Evolutionary conservation across 1,140 invertebrate genomes (phyloP).

Genomic region (Acyrthosiphon pisum): DNA sequence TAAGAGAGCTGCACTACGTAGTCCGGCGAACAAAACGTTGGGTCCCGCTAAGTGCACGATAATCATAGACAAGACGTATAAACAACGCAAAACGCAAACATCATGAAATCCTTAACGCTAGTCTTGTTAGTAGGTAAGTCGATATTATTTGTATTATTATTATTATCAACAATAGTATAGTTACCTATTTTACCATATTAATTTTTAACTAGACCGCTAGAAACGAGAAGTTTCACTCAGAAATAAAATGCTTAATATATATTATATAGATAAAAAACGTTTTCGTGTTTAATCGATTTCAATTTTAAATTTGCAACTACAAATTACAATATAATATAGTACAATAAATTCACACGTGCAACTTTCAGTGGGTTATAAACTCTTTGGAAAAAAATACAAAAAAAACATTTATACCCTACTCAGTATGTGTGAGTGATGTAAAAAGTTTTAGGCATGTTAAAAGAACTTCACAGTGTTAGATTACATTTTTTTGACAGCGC

Average conservation of each 20-base stretch:
- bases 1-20: background rate
- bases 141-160: background rate
- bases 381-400: background rate
- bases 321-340: too few species aligned
- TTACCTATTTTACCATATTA: too few species aligned
- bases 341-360: background rate
- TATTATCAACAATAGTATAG: background rate
- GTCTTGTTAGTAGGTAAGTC: slow-evolving; percentile 39
- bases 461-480: background rate
- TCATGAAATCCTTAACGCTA: slow-evolving; percentile 33
- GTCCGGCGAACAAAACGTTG: background rate
- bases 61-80: background rate
- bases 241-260: too few species aligned
- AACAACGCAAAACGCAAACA: background rate
- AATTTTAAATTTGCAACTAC: too few species aligned
- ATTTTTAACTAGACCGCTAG: too few species aligned
- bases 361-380: background rate
- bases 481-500: background rate
- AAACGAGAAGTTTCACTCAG: too few species aligned
- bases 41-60: background rate
- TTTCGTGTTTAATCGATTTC: too few species aligned
- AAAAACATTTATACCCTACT: background rate
- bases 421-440: background rate
- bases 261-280: too few species aligned
- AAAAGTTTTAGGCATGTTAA: background rate